phyloP scores from a whole-genome alignment of 2,888 invertebrate genomes.

The Pterobdella sp. region DNA sequence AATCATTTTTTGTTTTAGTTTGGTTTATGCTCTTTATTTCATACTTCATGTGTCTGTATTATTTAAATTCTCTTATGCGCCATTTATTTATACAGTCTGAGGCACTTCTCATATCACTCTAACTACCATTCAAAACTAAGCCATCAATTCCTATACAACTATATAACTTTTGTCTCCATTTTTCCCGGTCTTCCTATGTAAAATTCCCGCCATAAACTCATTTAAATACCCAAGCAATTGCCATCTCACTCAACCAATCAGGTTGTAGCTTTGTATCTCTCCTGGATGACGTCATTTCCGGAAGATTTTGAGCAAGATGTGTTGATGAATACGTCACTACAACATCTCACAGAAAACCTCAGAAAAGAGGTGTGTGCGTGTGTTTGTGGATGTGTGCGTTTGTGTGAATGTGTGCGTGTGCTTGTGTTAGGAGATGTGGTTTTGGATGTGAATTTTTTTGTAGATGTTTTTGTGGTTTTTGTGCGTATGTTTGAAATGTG shows the following conservation, averaged over 20 bases:
- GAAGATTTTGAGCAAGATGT: conserved; percentile 66
- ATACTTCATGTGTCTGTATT: too few relatives aligned
- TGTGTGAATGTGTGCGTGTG: neutral
- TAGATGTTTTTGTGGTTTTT: neutral
- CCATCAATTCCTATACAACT: neutral
- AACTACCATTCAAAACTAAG: too few relatives aligned
- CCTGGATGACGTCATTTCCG: conserved; percentile 82
- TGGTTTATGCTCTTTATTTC: too few relatives aligned
- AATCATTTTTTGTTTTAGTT: too few relatives aligned
- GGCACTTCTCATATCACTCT: too few relatives aligned
- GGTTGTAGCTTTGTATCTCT: conserved; percentile 84
- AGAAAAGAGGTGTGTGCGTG: conserved; percentile 66
- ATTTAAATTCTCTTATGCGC: too few relatives aligned
- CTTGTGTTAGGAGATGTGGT: neutral
- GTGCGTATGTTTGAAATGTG: neutral
- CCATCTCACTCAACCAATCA: conserved; percentile 45
- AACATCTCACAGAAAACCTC: conserved; percentile 76
- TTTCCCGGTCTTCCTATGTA: too few relatives aligned
- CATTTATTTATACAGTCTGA: too few relatives aligned
- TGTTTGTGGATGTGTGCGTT: neutral
- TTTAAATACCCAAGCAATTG: neutral
- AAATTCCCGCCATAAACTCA: neutral
- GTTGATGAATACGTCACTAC: conserved; percentile 90
- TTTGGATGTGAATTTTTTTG: neutral
- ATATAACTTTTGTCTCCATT: neutral